Conservation (phyloP, 2,113 vertebrate genomes). For the Bubo bubo region DNA sequence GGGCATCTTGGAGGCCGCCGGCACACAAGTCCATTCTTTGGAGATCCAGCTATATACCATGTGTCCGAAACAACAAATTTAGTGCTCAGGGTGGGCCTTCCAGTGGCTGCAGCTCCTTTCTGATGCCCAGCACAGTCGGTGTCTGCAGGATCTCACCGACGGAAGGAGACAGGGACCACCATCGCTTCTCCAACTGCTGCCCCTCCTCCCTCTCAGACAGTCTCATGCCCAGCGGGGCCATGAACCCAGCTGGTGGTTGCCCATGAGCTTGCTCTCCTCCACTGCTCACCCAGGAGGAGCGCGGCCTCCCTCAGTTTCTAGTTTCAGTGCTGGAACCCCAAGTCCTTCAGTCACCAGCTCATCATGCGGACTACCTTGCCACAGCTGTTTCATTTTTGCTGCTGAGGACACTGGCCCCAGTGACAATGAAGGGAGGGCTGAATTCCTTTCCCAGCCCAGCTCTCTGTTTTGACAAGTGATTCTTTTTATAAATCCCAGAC, state of each 20-base stretch:
- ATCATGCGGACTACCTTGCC: rapidly evolving
- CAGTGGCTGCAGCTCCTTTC: not conserved
- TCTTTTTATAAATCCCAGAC: conserved; percentile 39
- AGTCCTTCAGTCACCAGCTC: not conserved
- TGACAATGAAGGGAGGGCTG: not conserved
- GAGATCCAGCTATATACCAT: too few relatives aligned
- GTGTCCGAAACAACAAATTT: not conserved
- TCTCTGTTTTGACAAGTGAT: conserved; percentile 41
- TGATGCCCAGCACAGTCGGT: rapidly evolving
- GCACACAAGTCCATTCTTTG: rapidly evolving
- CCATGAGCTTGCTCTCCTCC: not conserved
- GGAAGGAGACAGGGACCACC: not conserved
- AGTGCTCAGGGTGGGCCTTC: not conserved
- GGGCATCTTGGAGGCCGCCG: not conserved
- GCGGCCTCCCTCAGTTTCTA: not conserved
- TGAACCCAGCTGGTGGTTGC: not conserved
- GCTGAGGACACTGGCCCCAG: not conserved
- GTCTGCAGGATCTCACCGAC: rapidly evolving
- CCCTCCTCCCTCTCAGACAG: not conserved
- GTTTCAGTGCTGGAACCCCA: not conserved
- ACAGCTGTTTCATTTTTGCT: not conserved
- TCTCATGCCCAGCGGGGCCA: not conserved
- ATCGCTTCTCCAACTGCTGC: not conserved
- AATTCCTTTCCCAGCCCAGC: conserved; percentile 7
- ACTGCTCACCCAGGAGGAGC: not conserved